These are phyloP conservation scores for Cataglyphis altisquamis DNA, from an alignment of 2,888 invertebrate genomes.

Conservation along the genomic window DNA sequence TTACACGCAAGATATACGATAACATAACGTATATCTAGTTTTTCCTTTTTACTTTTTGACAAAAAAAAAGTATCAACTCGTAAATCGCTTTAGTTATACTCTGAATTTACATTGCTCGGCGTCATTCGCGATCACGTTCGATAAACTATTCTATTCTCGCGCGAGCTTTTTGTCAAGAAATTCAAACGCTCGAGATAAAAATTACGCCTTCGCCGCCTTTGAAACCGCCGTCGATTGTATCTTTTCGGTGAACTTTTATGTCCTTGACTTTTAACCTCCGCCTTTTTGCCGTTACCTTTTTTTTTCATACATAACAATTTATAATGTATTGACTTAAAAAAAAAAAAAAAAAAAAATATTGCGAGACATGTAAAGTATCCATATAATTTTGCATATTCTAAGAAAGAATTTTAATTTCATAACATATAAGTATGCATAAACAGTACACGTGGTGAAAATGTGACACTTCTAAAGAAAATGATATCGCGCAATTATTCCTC, in stretches of 20 bases:
- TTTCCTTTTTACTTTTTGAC: constrained; percentile 1
- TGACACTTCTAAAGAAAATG: neutral
- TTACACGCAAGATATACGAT: constrained; percentile 2
- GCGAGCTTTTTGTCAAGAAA: constrained; percentile 43
- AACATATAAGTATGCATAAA: neutral
- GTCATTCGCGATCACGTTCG: constrained; percentile 41
- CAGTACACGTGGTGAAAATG: neutral
- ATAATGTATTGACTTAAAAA: too few relatives aligned
- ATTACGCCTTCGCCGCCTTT: constrained; percentile 42
- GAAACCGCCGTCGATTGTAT: neutral
- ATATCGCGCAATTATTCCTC: neutral
- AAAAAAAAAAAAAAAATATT: too few relatives aligned
- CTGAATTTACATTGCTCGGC: constrained; percentile 20
- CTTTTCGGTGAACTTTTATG: constrained; percentile 12
- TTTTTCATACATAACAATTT: neutral
- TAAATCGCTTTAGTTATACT: constrained; percentile 28
- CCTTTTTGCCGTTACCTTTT: neutral
- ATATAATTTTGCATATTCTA: neutral
- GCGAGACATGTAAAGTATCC: neutral
- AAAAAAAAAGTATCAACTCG: neutral
- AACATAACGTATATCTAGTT: neutral
- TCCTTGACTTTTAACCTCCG: neutral
- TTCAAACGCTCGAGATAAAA: constrained; percentile 70
- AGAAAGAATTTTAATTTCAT: too few relatives aligned
- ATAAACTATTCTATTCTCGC: constrained; percentile 12